A percentile compares a stretch with the other conserved stretches of the same genome.
These are phyloP conservation scores for Cantharis nigra DNA, from an alignment of 2,888 invertebrate genomes.

Conservation along the genomic window DNA sequence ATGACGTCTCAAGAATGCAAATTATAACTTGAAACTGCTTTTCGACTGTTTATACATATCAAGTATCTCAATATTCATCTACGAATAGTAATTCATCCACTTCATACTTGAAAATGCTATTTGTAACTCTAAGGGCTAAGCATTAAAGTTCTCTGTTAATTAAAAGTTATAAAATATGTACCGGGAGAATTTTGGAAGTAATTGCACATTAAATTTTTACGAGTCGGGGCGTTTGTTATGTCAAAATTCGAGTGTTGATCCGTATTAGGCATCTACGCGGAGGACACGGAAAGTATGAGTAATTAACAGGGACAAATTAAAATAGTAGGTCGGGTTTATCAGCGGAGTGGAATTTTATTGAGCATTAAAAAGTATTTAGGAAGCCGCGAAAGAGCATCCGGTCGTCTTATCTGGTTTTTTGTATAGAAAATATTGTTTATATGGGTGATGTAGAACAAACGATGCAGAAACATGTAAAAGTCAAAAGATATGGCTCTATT, in stretches of 20 bases:
- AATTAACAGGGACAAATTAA: neutral
- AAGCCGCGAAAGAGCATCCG: neutral
- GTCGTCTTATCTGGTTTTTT: neutral
- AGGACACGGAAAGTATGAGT: neutral
- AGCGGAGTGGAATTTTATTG: neutral
- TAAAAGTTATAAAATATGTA: neutral
- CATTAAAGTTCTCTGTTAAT: neutral
- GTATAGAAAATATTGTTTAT: constrained; percentile 2
- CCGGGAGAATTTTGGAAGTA: neutral
- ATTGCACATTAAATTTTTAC: neutral
- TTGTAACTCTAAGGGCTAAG: neutral
- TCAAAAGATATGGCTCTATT: constrained; percentile 21
- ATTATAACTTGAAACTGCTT: neutral
- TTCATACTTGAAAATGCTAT: neutral
- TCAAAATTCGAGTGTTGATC: neutral
- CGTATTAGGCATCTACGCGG: neutral
- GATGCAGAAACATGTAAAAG: constrained; percentile 14
- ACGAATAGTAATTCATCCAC: neutral
- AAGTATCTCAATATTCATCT: neutral
- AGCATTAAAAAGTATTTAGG: neutral
- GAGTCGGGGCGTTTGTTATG: neutral
- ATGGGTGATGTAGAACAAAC: constrained; percentile 6
- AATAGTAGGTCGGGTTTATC: neutral
- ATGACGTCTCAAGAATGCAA: constrained; percentile 4
- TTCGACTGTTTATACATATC: neutral